Conservation (phyloP, 1,140 invertebrate genomes). For the Euglossa dilemma region DNA sequence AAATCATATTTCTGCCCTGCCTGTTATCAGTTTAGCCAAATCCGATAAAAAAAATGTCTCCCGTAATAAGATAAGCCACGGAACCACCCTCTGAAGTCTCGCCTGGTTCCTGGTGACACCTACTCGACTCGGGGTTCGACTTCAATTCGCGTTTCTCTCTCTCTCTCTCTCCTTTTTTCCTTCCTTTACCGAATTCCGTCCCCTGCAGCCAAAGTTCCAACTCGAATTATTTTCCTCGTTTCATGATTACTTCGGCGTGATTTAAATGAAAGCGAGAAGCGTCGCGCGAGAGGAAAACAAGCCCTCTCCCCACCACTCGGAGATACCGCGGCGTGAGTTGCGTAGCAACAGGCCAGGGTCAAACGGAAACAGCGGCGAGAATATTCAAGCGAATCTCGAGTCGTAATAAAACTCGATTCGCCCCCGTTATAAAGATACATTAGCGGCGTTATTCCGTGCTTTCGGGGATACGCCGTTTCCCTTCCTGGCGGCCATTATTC, state of each 20-base stretch:
- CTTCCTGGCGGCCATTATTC: slow-evolving; percentile 57
- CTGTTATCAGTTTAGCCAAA: slow-evolving; percentile 6
- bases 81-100: not conserved
- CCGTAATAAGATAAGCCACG: not conserved
- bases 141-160: slow-evolving; percentile 22
- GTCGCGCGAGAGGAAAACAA: slow-evolving; percentile 27
- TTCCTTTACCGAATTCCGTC: not conserved
- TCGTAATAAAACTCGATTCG: slow-evolving; percentile 68
- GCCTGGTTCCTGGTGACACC: not conserved
- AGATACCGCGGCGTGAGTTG: slow-evolving; percentile 40
- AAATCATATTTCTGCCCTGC: not conserved
- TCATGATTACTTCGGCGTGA: slow-evolving; percentile 23
- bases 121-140: slow-evolving; percentile 11
- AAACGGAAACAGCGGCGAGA: slow-evolving; percentile 48
- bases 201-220: not conserved
- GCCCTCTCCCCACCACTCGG: not conserved
- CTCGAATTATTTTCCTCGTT: slow-evolving; percentile 40
- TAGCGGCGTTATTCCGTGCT: slow-evolving; percentile 58
- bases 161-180: not conserved
- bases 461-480: slow-evolving; percentile 26
- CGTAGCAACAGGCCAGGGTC: slow-evolving; percentile 62
- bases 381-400: slow-evolving; percentile 60
- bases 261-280: slow-evolving; percentile 43
- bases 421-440: slow-evolving; percentile 67
- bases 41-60: not conserved